Percentiles rank a stretch among this genome's conserved stretches.
phyloP scores from a whole-genome alignment of 2,113 vertebrate species.

The Lipophrys pholis region DNA sequence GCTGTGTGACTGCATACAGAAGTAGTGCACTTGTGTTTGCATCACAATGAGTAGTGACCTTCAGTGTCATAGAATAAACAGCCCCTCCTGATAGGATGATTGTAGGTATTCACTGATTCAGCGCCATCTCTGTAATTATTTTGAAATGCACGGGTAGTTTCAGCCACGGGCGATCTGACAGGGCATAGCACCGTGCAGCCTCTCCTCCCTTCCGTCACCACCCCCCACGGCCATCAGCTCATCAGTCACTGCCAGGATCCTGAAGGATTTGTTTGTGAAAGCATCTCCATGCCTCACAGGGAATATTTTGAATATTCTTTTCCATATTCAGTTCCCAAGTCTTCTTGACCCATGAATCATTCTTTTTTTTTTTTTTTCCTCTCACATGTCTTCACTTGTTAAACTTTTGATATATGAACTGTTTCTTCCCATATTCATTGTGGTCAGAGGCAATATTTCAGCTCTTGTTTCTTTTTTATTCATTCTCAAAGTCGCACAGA shows the following conservation, averaged over 20 bases:
- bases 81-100: constrained; percentile 50
- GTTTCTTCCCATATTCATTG: constrained; percentile 12
- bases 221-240: constrained; percentile 5
- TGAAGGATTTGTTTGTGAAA: constrained; percentile 46
- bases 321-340: constrained; percentile 36
- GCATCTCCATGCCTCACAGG: constrained; percentile 34
- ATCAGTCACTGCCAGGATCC: constrained; percentile 44
- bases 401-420: constrained; percentile 13
- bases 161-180: constrained; percentile 42
- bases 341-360: constrained; percentile 22
- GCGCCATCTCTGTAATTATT: constrained; percentile 51
- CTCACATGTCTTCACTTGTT: constrained; percentile 20
- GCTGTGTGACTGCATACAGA: neutral
- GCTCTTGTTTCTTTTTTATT: neutral
- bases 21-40: neutral
- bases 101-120: constrained; percentile 50
- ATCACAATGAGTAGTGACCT: constrained; percentile 26
- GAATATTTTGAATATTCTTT: constrained; percentile 27
- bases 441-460: neutral
- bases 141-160: constrained; percentile 27
- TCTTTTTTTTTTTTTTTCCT: constrained; percentile 9
- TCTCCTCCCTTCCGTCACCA: constrained; percentile 9
- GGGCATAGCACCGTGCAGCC: constrained; percentile 9
- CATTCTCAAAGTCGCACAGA: neutral
- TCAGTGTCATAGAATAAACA: constrained; percentile 13